Percentiles rank a stretch among this genome's conserved stretches.
Conservation (phyloP, 2,113 vertebrate genomes). For the Irena cyanogastra region DNA sequence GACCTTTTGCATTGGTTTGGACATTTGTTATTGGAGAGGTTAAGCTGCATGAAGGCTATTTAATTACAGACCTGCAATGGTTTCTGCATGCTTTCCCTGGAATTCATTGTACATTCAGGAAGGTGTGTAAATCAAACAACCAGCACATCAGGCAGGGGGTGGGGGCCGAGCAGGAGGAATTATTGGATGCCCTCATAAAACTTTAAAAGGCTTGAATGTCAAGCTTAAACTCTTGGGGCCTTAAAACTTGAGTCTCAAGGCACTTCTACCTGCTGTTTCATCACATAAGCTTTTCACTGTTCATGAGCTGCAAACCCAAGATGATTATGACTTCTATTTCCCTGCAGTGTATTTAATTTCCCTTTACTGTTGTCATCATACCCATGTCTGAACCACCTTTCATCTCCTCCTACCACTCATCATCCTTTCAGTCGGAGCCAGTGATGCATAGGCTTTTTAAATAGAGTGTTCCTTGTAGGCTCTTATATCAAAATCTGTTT, state of each 20-base stretch:
- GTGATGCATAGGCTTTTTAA: conserved; percentile 68
- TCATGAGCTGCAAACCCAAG: conserved; percentile 66
- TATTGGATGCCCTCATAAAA: conserved; percentile 68
- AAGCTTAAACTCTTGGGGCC: conserved; percentile 49
- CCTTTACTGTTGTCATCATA: conserved; percentile 68
- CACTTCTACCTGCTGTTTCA: conserved; percentile 55
- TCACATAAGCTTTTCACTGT: conserved; percentile 64
- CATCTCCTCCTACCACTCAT: conserved; percentile 69
- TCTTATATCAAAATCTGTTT: conserved; percentile 73
- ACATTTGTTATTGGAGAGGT: not conserved
- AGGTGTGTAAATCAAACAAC: conserved; percentile 60
- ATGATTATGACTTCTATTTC: conserved; percentile 69
- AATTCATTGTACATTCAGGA: not conserved
- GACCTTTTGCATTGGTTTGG: not conserved
- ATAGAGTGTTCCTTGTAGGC: conserved; percentile 68
- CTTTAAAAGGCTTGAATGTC: conserved; percentile 62
- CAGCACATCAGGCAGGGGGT: conserved; percentile 18
- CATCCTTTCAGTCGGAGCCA: conserved; percentile 65
- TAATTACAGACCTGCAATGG: conserved; percentile 5
- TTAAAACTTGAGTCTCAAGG: conserved; percentile 58
- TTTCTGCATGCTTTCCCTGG: conserved; percentile 30
- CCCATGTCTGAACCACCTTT: conserved; percentile 67
- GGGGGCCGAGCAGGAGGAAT: not conserved
- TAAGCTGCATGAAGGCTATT: not conserved
- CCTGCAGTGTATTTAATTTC: conserved; percentile 71